Evolutionary conservation across 2,888 invertebrate genomes (phyloP), one percentile per base, ranked within the genome.

Genomic region (Halictus ligatus): DNA sequence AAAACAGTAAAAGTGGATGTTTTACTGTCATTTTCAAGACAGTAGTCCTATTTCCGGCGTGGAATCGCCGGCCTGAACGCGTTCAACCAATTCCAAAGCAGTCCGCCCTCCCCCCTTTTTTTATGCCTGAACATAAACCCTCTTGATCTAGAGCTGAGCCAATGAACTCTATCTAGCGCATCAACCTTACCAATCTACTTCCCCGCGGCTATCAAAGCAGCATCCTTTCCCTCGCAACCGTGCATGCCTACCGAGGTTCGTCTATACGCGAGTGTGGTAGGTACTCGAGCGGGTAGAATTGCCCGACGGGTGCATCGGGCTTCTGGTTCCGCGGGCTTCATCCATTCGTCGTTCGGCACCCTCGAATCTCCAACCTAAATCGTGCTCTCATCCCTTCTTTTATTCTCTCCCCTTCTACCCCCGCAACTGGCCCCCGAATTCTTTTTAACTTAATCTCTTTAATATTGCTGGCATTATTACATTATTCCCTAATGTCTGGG

Each of bases 121-220:
- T 93, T 93, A 94, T 93, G 92, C 92, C 91, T 85, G 91, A 93
- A 92, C 90, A 90, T 92, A 92, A 93, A 92, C 91, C 92, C 92
- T 92, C 89, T 89, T 89, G 90, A 90, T 91, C 91, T 90, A 91
- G 90, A 88, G 87, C 91, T 89, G 91, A 92, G 92, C 92, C 93
- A 93, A 93, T 94, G 94, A 94, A 94, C 92, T 93, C 92, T 93
- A 94, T 93, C 93, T 92, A 88, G 94, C 91, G 92, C 93, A 94
- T 93, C 92, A 89, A 90, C 90, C 90, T 91, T 92, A 90, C 94
- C 94, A 94, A 94, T 94, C 93, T 93, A 93, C 94, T 92, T 92
- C 92, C 92, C 92, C 91, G 91, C 91, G 92, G 94, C 93, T 94
- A 94, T 94, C 94, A 93, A 94, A 94, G 94, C 92, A 88, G 88